Evolutionary conservation across 2,113 vertebrate species (phyloP), one percentile per base, ranked within the genome.

Genomic region (Saguinus midas): DNA sequence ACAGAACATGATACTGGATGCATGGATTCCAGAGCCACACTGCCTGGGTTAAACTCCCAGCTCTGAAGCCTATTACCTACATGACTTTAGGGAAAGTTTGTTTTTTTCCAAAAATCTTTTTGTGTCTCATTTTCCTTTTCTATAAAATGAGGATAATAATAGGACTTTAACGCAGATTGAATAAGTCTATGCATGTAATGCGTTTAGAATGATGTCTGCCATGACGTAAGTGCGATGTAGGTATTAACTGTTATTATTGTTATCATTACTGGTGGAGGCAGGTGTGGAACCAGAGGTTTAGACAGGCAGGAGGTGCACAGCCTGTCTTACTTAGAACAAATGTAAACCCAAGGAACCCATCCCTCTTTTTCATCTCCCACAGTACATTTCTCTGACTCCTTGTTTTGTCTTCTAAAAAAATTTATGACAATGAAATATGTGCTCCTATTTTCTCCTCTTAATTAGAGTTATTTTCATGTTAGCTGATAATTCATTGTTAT

Each of bases 341-440:
- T 76, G 6, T 13, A 90, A 90, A 66, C 17, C 57, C n/a, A 85
- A 87, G 72, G 40, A 55, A 52, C 4, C 21, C 23, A 29, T 13
- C 1, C n/a, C 17, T 75, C 13, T 20, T 20, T 87, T 9, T 17
- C 10, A 8, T 48, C 79, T 86, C 32, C 3, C 18, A 72, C 76
- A 95, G 29, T 3, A 57, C 18, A 88, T 86, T 91, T 95, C 43
- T 90, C 70, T 78, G n/a, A n/a, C 43, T 96, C 76, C 35, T 96
- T 89, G 45, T 87, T 96, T 96, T 72, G 88, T 93, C 48, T 93
- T 94, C 83, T 87, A 79, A 83, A 83, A 70, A 96, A 75, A 90
- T 84, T 86, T 95, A 90, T 89, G 87, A 86, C 58, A 85, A 93
- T 66, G 73, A 95, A 93, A 73, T 50, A 90, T 23, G 27, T 95